A percentile compares a stretch with the other conserved stretches of the same genome.
Evolutionary conservation across 2,888 invertebrate genomes (phyloP).

Genomic region (Ectemnius continuus): DNA sequence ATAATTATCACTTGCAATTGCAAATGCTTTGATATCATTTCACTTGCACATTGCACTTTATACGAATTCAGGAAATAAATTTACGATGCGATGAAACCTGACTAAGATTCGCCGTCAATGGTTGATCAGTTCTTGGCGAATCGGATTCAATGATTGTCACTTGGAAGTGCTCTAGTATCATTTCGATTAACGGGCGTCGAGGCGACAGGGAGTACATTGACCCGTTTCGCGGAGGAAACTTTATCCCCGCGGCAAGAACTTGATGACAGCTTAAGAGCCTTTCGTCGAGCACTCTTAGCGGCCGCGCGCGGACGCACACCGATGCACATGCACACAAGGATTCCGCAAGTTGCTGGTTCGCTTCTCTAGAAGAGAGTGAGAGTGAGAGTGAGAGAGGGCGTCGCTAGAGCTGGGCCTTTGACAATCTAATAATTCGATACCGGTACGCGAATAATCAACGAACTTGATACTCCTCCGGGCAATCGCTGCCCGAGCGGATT

Average conservation of each 20-base stretch:
- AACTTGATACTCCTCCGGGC: slow-evolving; percentile 57
- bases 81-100: no score
- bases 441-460: slow-evolving; percentile 69
- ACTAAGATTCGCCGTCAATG: no score
- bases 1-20: no score
- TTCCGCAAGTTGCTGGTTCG: slow-evolving; percentile 1
- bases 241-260: slow-evolving; percentile 70
- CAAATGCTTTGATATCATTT: no score
- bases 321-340: no score
- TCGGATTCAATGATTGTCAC: slow-evolving; percentile 1
- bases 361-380: background rate
- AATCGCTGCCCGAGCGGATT: slow-evolving; percentile 28
- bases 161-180: slow-evolving; percentile 34
- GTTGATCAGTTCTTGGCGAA: no score
- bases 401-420: slow-evolving; percentile 52
- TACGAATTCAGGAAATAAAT: no score
- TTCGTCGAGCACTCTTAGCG: slow-evolving; percentile 71
- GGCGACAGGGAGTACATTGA: slow-evolving; percentile 51
- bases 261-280: slow-evolving; percentile 77
- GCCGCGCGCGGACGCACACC: slow-evolving; percentile 21
- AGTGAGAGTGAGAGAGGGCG: no score
- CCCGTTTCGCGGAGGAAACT: slow-evolving; percentile 66
- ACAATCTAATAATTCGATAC: slow-evolving; percentile 72
- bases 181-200: slow-evolving; percentile 47
- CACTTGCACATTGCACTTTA: no score